A percentile compares a stretch with the other conserved stretches of the same genome.
Evolutionary conservation across 2,113 vertebrate genomes (phyloP).

Genomic region (Cynocephalus volans): DNA sequence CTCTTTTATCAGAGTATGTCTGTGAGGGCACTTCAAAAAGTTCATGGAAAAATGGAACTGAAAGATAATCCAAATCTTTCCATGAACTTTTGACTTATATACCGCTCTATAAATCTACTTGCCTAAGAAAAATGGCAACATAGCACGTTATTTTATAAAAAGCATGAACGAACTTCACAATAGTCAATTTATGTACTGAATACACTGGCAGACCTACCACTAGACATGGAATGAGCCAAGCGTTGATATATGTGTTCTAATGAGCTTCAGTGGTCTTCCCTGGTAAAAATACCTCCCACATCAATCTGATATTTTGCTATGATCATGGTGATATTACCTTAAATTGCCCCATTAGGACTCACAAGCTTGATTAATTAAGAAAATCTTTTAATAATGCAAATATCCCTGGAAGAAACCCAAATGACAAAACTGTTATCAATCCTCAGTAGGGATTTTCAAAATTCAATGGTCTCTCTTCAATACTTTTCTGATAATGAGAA

Average conservation of each 20-base stretch:
- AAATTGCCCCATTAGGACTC: neutral
- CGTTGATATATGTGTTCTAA: too few relatives aligned
- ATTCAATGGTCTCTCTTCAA: neutral
- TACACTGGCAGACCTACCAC: neutral
- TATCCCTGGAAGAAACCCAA: neutral
- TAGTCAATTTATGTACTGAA: neutral
- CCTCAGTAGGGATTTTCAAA: neutral
- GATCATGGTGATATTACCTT: neutral
- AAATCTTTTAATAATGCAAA: neutral
- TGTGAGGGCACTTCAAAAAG: too few relatives aligned
- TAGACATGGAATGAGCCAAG: neutral
- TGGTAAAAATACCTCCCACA: accelerated
- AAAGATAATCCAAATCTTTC: too few relatives aligned
- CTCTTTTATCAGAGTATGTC: neutral
- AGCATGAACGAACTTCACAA: neutral
- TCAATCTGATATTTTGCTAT: neutral
- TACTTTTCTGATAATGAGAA: neutral
- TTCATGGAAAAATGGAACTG: too few relatives aligned
- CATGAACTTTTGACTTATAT: too few relatives aligned
- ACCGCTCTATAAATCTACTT: neutral
- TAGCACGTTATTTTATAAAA: neutral
- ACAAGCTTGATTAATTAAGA: neutral
- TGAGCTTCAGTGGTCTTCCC: neutral
- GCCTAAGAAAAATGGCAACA: neutral
- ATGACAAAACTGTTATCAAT: neutral